A percentile compares a stretch with the other conserved stretches of the same genome.
Conservation (phyloP, 2,113 vertebrate genomes). For the Porphyrio hochstetteri region DNA sequence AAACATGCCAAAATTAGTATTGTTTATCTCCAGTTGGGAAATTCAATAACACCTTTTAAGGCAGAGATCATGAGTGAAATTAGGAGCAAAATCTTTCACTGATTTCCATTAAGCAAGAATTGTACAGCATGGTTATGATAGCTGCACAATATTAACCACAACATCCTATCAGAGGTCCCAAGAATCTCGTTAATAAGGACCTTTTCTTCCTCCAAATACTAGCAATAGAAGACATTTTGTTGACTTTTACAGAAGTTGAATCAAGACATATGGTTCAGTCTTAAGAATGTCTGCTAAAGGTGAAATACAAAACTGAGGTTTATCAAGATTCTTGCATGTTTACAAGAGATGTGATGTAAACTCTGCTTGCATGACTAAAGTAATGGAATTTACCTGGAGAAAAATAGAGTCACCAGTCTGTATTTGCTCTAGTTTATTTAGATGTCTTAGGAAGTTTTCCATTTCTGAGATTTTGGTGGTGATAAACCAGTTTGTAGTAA, state of each 20-base stretch:
- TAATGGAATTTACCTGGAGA: not conserved
- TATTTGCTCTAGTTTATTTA: not conserved
- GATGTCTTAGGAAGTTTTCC: not conserved
- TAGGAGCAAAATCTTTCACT: not conserved
- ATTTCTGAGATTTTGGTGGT: not conserved
- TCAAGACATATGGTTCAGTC: not conserved
- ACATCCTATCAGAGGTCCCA: not conserved
- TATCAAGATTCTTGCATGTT: not conserved
- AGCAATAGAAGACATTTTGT: not conserved
- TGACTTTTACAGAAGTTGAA: not conserved
- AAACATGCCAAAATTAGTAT: not conserved
- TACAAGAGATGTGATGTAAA: not conserved
- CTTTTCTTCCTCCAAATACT: not conserved
- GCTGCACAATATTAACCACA: not conserved
- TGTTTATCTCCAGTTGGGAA: not conserved
- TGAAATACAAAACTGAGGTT: not conserved
- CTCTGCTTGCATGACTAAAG: not conserved
- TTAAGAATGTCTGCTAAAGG: not conserved
- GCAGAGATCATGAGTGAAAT: not conserved
- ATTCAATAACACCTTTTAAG: not conserved
- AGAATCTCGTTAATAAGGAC: not conserved
- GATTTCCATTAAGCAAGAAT: not conserved
- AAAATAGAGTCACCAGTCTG: not conserved
- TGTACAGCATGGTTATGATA: not conserved
- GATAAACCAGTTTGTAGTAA: not conserved